Evolutionary conservation across 2,797 vertebrate species (phyloP).

Genomic region (Setipinna tenuifilis): DNA sequence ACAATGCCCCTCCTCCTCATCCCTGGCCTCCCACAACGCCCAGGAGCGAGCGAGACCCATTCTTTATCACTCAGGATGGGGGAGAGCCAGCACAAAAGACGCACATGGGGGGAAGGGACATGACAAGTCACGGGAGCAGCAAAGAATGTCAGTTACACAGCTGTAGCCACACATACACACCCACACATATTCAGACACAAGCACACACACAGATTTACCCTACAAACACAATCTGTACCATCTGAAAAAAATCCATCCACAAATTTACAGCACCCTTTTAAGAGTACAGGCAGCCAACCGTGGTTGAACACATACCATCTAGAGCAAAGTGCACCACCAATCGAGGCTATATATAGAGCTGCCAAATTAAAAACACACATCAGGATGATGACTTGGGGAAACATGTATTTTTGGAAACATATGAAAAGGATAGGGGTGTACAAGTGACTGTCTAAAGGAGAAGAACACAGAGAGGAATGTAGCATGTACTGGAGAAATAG

Average conservation of each 20-base stretch:
- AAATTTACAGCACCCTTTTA: neutral
- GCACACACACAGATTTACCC: neutral
- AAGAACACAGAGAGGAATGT: neutral
- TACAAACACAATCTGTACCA: too few relatives aligned
- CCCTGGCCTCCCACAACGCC: slow-evolving; percentile 20
- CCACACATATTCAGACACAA: slow-evolving; percentile 10
- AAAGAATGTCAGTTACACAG: neutral
- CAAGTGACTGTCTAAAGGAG: neutral
- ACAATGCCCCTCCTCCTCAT: neutral
- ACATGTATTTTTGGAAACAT: neutral
- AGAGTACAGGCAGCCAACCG: neutral
- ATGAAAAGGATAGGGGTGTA: neutral
- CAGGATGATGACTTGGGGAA: neutral
- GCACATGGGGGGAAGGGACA: slow-evolving; percentile 54
- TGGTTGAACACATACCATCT: neutral
- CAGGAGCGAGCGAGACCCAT: slow-evolving; percentile 39
- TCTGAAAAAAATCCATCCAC: neutral
- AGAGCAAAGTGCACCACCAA: neutral
- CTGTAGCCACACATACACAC: neutral
- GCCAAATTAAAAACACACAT: neutral
- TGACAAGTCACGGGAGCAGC: neutral
- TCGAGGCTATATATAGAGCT: neutral
- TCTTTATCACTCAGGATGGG: slow-evolving; percentile 50
- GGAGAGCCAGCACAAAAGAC: slow-evolving; percentile 68
- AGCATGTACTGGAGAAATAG: neutral